Conservation (phyloP, 2,888 invertebrate species). For the Hirudinaria manillensis region DNA sequence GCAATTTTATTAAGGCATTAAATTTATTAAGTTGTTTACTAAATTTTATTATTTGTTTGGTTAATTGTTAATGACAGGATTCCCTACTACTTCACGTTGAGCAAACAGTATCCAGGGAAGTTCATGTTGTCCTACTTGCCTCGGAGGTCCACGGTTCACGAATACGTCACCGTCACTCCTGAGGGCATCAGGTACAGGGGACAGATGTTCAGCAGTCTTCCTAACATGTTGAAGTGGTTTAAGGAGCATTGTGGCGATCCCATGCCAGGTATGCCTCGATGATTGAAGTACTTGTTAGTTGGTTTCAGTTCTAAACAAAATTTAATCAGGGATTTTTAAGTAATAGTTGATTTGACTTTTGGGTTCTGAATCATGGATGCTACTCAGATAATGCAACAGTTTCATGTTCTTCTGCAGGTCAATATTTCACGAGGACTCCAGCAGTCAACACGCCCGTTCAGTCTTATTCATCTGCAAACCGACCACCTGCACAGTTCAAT, state of each 20-base stretch:
- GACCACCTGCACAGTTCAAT: too few species aligned
- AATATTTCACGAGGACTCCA: too few species aligned
- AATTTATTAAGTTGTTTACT: not conserved
- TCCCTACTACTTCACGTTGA: constrained; percentile 49
- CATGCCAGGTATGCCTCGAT: constrained; percentile 13
- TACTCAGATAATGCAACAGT: too few species aligned
- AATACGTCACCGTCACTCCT: constrained; percentile 82
- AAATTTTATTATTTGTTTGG: too few species aligned
- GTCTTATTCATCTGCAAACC: too few species aligned
- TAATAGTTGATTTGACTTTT: too few species aligned
- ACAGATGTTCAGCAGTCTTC: constrained; percentile 75
- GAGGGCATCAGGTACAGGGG: constrained; percentile 82
- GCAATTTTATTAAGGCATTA: not conserved
- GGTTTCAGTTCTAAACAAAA: not conserved
- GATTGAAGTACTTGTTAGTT: not conserved
- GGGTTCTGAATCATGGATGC: too few species aligned
- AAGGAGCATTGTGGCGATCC: constrained; percentile 95
- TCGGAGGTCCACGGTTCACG: constrained; percentile 75
- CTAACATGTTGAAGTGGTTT: constrained; percentile 83
- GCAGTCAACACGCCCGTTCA: too few species aligned
- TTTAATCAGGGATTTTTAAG: too few species aligned
- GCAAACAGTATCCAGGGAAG: constrained; percentile 58
- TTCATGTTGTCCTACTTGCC: constrained; percentile 91
- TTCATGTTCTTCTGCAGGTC: too few species aligned
- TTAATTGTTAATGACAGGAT: constrained; percentile 44